Base-by-base conservation (phyloP, 1,140 invertebrate genomes). In the Drosophila auraria region DNA sequence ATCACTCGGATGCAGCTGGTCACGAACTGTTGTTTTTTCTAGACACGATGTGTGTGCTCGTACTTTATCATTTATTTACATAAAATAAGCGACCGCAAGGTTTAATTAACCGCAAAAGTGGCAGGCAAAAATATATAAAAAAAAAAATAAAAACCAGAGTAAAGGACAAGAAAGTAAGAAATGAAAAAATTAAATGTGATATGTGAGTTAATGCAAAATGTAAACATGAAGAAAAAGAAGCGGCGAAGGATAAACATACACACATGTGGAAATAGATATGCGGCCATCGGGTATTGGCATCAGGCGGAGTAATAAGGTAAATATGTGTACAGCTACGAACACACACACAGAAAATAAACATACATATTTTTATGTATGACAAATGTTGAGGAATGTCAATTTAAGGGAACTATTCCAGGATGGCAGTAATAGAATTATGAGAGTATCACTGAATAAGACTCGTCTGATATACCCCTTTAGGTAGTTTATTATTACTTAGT, bases 61-160 rank as follows among this genome's bases (percentile, higher is more conserved):
- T 30, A 59, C 63, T 84, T 73, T 69, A 81, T 86, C 78, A 74
- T 63, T 66, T 86, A 82, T 87, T 87, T 87, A 66, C 76, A 77
- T 65, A 72, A 79, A 80, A 71, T 79, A 76, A 68, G 47, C 57
- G 58, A 70, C 76, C 76, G 51, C 81, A 79, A 74, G 61, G 61
- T 68, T 82, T 86, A 86, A 86, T 86, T 86, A 86, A 87, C 82
- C 83, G 59, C 83, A 86, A 86, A 72, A 58, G 42, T 59, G 49
- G 51, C 47, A 42, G 49, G 27, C n/a, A 72, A 72, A 69, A 69
- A 23, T 40, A 23, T 20, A 23, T 12, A 47, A 76, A 76, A 36
- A 9, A 56, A 44, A 30, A 42, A 12, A 44, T 15, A 51, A 50
- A 69, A 49, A 20, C 30, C 9, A 1, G 17, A 6, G 58, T 17